phyloP scores from a whole-genome alignment of 1,140 invertebrate species.

The Diploscapter pachys region DNA sequence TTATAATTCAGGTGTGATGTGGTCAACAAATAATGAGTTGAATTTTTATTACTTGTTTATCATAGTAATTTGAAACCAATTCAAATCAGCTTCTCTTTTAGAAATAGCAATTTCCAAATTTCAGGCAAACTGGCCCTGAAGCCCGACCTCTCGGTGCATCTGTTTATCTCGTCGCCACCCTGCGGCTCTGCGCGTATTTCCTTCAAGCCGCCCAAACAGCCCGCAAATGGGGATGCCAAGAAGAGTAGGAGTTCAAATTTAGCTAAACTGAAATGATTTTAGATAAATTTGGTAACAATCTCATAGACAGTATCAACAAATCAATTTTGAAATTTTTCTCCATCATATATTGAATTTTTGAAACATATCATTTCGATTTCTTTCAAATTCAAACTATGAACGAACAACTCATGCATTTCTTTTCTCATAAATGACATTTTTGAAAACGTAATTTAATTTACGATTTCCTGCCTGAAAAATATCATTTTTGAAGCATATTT shows the following conservation, averaged over 20 bases:
- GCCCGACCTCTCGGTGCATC: conserved; percentile 15
- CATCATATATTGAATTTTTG: too few species aligned
- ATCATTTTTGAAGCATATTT: too few species aligned
- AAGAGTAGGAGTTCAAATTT: conserved; percentile 10
- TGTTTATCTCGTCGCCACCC: conserved; percentile 27
- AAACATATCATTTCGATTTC: too few species aligned
- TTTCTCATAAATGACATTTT: too few species aligned
- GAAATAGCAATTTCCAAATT: conserved; percentile 1
- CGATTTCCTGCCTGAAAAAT: too few species aligned
- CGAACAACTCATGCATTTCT: too few species aligned
- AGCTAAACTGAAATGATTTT: neutral
- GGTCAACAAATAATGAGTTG: neutral
- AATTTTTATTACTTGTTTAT: neutral
- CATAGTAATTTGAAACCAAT: neutral
- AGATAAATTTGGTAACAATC: neutral
- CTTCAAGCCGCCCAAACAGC: conserved; percentile 3
- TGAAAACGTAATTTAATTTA: too few species aligned
- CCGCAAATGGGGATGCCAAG: neutral
- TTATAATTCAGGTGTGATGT: conserved; percentile 8
- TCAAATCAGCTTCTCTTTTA: conserved; percentile 7
- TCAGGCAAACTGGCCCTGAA: neutral
- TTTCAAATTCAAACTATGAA: too few species aligned
- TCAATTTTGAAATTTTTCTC: too few species aligned
- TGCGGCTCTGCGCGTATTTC: conserved; percentile 23
- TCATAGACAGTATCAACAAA: neutral